Base-by-base conservation (phyloP, 2,113 vertebrate species). In the Lagenorhynchus albirostris region DNA sequence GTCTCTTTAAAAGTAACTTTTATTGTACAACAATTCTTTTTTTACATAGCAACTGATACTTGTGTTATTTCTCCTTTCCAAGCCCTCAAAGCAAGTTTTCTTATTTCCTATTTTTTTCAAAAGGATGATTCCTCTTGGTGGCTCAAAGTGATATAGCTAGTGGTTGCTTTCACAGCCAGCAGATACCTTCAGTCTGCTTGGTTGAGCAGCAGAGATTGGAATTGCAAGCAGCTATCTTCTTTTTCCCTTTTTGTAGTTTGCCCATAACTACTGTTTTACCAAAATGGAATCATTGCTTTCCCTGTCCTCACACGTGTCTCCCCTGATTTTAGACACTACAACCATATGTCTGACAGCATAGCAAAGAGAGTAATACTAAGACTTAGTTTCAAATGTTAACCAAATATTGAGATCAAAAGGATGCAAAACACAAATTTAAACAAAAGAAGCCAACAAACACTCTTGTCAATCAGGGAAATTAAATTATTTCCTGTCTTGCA, bases 1-100 rank as follows among this genome's bases (percentile, higher is more conserved):
- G 5, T 15, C 68, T 31, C 2, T 77, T 98, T 97, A 81, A 94
- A 97, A 6, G 12, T 84, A 94, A 93, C 0, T 1, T 97, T 94
- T 93, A 12, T 83, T 95, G 5, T 60, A 8, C 20, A 50, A 84
- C 0, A 89, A 67, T 3, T 58, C 76, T 47, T 93, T 55, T 29
- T 58, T 80, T 81, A 91, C 74, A 89, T 65, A 81, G 60, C 31
- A 91, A 83, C 21, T 90, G 67, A 74, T 26, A 79, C 67, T 95
- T 89, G 3, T 62, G 26, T 94, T 85, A 90, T 94, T 96, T 97
- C 33, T 70, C 20, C 65, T 58, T 92, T 9, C 4, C 41, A 95
- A 17, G 0, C 13, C n/a, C 77, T 94, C 26, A 25, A 97, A 97
- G n/a, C 0, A 96, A 88, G 96, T 94, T 97, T 41, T 89, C 50